These are phyloP conservation scores for Nesidiocoris tenuis DNA, from an alignment of 2,888 invertebrate genomes.

Conservation along the genomic window DNA sequence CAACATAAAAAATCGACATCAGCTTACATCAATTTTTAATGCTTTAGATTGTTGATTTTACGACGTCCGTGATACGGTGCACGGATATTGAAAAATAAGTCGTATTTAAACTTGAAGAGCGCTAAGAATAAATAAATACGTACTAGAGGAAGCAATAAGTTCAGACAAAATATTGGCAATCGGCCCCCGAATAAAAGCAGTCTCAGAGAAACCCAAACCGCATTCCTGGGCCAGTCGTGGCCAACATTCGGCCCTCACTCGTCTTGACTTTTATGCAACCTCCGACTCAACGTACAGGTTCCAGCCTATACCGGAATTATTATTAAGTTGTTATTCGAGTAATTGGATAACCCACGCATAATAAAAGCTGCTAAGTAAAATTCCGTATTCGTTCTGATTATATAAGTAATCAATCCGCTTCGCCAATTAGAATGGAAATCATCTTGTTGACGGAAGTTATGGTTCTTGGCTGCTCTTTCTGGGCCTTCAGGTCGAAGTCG, in stretches of 20 bases:
- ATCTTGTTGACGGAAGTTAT: neutral
- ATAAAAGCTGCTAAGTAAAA: neutral
- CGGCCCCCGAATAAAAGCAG: neutral
- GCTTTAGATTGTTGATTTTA: no score
- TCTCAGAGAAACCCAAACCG: neutral
- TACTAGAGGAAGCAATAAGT: neutral
- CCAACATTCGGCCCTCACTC: neutral
- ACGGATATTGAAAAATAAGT: no score
- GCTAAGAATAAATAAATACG: no score
- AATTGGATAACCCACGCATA: neutral
- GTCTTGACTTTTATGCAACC: neutral
- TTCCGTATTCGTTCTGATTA: neutral
- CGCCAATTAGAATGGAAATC: neutral
- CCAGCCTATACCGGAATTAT: neutral
- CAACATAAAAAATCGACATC: no score
- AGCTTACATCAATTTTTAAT: no score
- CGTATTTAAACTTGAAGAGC: no score
- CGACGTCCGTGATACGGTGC: no score
- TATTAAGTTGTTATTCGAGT: neutral
- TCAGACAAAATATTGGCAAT: neutral
- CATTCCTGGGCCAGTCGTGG: neutral
- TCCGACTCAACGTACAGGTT: neutral
- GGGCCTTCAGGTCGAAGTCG: neutral
- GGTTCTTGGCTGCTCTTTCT: neutral
- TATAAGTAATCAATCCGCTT: neutral